Evolutionary conservation across 2,888 invertebrate genomes (phyloP), one percentile per base, ranked within the genome.

Genomic region (Hemaris fuciformis): DNA sequence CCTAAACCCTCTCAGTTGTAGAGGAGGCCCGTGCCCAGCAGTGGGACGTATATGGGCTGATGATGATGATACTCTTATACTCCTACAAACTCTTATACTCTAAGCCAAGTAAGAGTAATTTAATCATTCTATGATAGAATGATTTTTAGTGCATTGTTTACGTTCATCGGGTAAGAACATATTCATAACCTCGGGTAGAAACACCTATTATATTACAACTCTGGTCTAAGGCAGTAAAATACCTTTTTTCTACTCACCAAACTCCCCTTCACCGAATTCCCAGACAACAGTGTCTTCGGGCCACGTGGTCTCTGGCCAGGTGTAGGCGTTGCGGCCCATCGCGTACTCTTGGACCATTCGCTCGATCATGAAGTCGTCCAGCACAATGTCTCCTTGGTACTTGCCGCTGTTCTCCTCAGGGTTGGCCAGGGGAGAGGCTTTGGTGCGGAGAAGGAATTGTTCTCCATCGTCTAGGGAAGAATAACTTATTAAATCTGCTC

Each of bases 361-460:
- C 18, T 88, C 85, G 27, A 88, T 86, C 62, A 84, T 80, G 65
- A 75, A 80, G 61, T 91, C 88, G 42, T 90, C 91, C 31, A 91
- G 76, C 10, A 90, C 73, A 15, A 91, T 88, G 71, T 91, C 91
- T 0, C 91, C 91, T 62, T 91, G 79, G 74, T 73, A 91, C 65
- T 82, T 84, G 63, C 90, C 90, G 67, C 89, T 91, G 71, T 77
- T 72, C 72, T 90, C 90, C 62, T 89, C 89, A 0, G 85, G 73
- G 64, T 85, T 88, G 1, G 77, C 83, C 0, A 66, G 66, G 0
- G 84, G 77, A 0, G 69, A 62, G 2, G 65, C 57, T n/a, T 57
- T 63, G 13, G 70, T 67, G 62, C 81, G 80, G 10, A 74, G 69
- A 18, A 79, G 58, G 71, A 78, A 75, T 5, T 73, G 68, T 7